Percentiles rank a stretch among this genome's conserved stretches.
Evolutionary conservation across 2,113 vertebrate species (phyloP).

Genomic region (Hippotragus niger): DNA sequence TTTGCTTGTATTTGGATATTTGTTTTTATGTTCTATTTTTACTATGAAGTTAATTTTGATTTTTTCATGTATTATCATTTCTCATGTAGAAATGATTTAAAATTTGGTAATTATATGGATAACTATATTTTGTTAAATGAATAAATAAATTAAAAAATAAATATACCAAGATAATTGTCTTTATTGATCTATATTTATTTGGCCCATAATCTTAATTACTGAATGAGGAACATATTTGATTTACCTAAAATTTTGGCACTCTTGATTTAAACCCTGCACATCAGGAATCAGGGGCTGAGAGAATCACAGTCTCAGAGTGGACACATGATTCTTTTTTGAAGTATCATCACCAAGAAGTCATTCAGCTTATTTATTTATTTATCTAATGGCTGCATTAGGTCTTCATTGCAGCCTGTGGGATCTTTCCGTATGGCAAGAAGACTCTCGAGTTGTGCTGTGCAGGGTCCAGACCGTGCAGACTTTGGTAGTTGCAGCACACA

Average conservation of each 20-base stretch:
- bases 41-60: background rate
- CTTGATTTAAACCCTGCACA: background rate
- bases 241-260: background rate
- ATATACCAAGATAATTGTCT: background rate
- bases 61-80: background rate
- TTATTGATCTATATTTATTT: background rate
- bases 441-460: rapidly evolving
- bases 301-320: background rate
- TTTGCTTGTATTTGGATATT: background rate
- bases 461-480: background rate
- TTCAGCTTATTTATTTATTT: background rate
- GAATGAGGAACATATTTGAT: background rate
- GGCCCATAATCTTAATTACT: background rate
- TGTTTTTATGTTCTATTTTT: background rate
- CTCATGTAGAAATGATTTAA: background rate
- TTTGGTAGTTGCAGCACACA: background rate
- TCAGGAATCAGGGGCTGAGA: background rate
- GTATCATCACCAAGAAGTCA: background rate
- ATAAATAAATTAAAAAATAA: background rate
- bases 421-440: background rate
- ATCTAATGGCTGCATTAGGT: background rate
- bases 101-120: background rate
- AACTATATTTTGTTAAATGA: background rate
- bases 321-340: background rate
- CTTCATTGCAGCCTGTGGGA: background rate